Base-by-base conservation (phyloP, 2,888 invertebrate genomes). In the Dione vanillae region DNA sequence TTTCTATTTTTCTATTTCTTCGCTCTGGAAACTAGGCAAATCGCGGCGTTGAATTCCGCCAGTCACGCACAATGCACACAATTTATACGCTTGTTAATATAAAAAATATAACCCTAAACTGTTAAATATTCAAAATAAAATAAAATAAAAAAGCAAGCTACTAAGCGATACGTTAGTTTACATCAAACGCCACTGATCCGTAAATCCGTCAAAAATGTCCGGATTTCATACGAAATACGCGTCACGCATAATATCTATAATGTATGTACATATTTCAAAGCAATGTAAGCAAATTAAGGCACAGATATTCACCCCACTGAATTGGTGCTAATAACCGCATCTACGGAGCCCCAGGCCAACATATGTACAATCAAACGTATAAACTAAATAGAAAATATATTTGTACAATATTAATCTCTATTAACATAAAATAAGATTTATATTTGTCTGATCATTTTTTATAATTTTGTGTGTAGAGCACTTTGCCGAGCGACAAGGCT, bases 281-380 rank as follows among this genome's bases (percentile, higher is more conserved):
- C 82, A 85, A 82, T 84, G 81, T 87, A 87, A 88, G 87, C 88
- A 90, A 91, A 91, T 91, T 91, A 91, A 87, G 86, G 85, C 83
- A 74, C 81, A 81, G 85, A 91, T 91, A 91, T 91, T 90, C 91
- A 91, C 91, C 92, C 91, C 83, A 87, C 88, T 83, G 87, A 90
- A 91, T 89, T 87, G 91, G 85, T 88, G 89, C 91, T 92, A 92
- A 92, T 91, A 91, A 91, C 88, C 83, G 83, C 74, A 79, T 78
- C 74, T 70, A 74, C 79, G 83, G 79, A 80, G 81, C 81, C 83
- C 70, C 82, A 81, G 35, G 64, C 54, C 64, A 58, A 71, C 27
- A 65, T 67, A 68, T 52, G 51, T 56, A 69, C 54, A 65, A 58
- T 61, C 43, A n/a, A 68, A 70, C 67, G 43, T 54, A 66, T 65